Percentiles rank a stretch among this genome's conserved stretches.
Conservation (phyloP, 2,113 vertebrate species). For the Ptychochromis oligacanthus region DNA sequence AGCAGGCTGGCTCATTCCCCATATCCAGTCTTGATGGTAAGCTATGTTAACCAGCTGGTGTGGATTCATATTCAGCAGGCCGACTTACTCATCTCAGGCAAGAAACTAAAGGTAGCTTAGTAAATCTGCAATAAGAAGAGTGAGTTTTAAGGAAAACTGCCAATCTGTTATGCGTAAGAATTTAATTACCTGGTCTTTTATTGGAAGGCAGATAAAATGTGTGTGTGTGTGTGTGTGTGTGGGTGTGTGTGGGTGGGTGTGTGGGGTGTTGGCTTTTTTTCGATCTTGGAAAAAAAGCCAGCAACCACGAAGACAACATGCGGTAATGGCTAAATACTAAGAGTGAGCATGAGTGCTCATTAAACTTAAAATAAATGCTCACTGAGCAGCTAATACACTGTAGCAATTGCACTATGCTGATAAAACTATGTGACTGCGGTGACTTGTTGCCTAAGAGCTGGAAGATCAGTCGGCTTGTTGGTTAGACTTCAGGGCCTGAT, state of each 20-base stretch:
- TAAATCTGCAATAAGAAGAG: not conserved
- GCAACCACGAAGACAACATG: not conserved
- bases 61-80: not conserved
- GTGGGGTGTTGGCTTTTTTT: too few species aligned
- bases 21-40: not conserved
- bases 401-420: not conserved
- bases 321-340: not conserved
- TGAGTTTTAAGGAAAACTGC: not conserved
- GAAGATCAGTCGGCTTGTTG: not conserved
- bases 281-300: too few species aligned
- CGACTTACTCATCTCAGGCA: not conserved
- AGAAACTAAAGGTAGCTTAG: too few species aligned
- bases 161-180: not conserved
- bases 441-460: conserved; percentile 7
- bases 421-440: not conserved
- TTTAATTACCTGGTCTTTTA: not conserved
- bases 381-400: not conserved
- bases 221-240: too few species aligned
- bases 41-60: not conserved
- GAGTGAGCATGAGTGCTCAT: not conserved
- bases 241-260: too few species aligned
- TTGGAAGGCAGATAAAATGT: not conserved
- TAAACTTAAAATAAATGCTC: not conserved
- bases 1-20: not conserved
- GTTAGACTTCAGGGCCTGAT: not conserved